Evolutionary conservation across 2,113 vertebrate species (phyloP).

Genomic region (Crotalus horridus): DNA sequence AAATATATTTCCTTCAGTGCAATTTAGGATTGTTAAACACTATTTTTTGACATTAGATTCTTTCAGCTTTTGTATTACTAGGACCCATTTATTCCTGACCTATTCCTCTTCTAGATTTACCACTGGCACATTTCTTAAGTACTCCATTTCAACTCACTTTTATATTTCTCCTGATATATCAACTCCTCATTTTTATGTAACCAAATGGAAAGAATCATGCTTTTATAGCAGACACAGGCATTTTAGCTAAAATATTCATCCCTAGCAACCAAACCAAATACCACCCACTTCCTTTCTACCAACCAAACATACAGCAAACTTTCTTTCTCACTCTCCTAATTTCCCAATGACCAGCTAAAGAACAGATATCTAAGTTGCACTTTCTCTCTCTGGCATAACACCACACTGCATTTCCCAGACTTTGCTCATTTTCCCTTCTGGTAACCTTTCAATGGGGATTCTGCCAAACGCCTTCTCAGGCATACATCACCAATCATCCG

Average conservation of each 20-base stretch:
- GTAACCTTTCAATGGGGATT: not conserved
- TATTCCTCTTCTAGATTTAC: not conserved
- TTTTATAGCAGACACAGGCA: accelerated
- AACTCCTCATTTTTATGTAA: not conserved
- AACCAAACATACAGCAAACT: not conserved
- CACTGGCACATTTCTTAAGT: not conserved
- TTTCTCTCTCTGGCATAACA: not conserved
- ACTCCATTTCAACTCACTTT: not conserved
- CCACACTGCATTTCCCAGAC: not conserved
- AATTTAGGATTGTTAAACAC: not conserved
- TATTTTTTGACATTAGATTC: not conserved
- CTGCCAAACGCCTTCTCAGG: not conserved
- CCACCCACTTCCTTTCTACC: not conserved
- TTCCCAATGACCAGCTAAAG: not conserved
- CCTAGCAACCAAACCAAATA: not conserved
- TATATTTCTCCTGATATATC: not conserved
- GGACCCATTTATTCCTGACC: not conserved
- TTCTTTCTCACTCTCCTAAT: not conserved
- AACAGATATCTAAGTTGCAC: not conserved
- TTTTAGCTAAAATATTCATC: not conserved
- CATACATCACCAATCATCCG: not conserved
- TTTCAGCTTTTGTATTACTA: not conserved
- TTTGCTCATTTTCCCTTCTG: not conserved
- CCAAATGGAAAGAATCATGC: not conserved
- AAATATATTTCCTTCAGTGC: not conserved